A percentile compares a stretch with the other conserved stretches of the same genome.
These are phyloP conservation scores for Tragelaphus scriptus DNA, from an alignment of 2,113 vertebrate species.

Conservation along the genomic window DNA sequence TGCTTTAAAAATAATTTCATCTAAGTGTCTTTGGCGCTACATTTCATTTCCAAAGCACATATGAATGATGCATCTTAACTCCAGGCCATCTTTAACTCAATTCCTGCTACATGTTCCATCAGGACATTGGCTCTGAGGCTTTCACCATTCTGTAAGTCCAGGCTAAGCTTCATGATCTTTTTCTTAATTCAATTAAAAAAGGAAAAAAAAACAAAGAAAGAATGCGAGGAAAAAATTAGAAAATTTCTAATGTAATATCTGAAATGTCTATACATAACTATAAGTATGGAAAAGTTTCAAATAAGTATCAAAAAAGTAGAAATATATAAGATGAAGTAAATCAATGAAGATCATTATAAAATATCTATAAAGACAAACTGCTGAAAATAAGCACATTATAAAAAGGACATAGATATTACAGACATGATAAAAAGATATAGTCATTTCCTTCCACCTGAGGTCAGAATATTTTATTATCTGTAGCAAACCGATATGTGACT, in stretches of 20 bases:
- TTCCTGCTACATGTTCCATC: background rate
- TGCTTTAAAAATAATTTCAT: constrained; percentile 40
- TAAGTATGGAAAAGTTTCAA: background rate
- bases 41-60: background rate
- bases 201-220: background rate
- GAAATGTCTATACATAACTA: background rate
- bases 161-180: background rate
- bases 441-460: background rate
- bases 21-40: background rate
- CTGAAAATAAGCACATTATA: constrained; percentile 12
- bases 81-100: background rate
- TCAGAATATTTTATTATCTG: background rate
- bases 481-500: background rate
- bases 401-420: background rate
- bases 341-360: background rate
- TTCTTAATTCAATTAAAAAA: background rate
- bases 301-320: background rate
- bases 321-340: background rate
- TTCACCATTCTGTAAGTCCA: background rate
- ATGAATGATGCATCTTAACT: background rate
- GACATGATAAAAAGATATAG: background rate
- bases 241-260: background rate
- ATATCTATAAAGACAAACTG: background rate
- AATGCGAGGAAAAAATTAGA: background rate
- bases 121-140: background rate